phyloP scores from a whole-genome alignment of 2,888 invertebrate genomes.

The Peribatodes rhomboidaria region DNA sequence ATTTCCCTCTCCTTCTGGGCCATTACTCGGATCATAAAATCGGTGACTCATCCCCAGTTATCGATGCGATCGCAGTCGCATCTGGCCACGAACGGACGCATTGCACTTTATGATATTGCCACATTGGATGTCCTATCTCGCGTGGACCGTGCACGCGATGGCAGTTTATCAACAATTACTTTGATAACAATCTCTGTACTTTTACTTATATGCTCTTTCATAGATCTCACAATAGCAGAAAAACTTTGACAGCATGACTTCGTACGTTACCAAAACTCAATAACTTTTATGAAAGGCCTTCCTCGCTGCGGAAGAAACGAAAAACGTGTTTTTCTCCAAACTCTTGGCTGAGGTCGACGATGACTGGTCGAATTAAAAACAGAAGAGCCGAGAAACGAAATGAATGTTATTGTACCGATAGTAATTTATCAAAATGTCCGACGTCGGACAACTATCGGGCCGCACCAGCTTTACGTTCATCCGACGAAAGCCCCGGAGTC shows the following conservation, averaged over 20 bases:
- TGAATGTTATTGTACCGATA: slow-evolving; percentile 76
- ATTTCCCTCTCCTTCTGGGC: slow-evolving; percentile 51
- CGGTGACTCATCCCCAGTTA: slow-evolving; percentile 65
- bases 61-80: slow-evolving; percentile 58
- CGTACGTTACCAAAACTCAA: slow-evolving; percentile 39
- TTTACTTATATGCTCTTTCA: slow-evolving; percentile 4
- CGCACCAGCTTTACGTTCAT: slow-evolving; percentile 59
- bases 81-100: slow-evolving; percentile 63
- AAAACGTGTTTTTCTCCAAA: slow-evolving; percentile 66
- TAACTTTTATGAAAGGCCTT: slow-evolving; percentile 57
- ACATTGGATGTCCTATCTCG: slow-evolving; percentile 46
- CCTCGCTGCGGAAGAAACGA: slow-evolving; percentile 59
- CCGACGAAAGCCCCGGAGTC: slow-evolving; percentile 62
- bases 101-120: slow-evolving; percentile 58
- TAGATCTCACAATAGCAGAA: slow-evolving; percentile 6
- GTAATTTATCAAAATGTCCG: slow-evolving; percentile 82
- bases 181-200: slow-evolving; percentile 21
- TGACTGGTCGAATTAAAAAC: slow-evolving; percentile 77
- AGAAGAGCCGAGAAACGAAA: slow-evolving; percentile 65
- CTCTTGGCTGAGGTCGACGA: slow-evolving; percentile 59
- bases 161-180: slow-evolving; percentile 21
- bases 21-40: slow-evolving; percentile 55
- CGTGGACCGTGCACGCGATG: slow-evolving; percentile 53
- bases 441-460: slow-evolving; percentile 56
- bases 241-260: slow-evolving; percentile 12